phyloP scores from a whole-genome alignment of 2,797 vertebrate species.

The Phrynocephalus vlangalii region DNA sequence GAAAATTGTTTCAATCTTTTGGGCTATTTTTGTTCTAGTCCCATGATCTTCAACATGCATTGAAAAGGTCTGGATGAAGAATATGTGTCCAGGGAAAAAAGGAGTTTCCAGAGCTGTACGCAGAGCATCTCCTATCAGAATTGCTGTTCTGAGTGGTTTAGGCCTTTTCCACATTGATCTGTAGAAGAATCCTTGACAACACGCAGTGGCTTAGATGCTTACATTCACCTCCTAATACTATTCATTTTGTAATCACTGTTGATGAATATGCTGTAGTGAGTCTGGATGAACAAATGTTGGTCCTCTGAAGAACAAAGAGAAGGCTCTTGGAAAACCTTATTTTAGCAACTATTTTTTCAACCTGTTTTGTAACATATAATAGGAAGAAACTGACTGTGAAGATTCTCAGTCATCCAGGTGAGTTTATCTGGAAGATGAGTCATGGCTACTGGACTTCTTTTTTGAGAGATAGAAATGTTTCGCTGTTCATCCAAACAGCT shows the following conservation, averaged over 20 bases:
- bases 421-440: no score
- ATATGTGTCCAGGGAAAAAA: background rate
- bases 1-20: background rate
- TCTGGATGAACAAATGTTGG: background rate
- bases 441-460: no score
- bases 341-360: background rate
- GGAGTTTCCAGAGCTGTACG: background rate
- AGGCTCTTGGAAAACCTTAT: background rate
- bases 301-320: background rate
- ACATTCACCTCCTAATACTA: no score
- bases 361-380: background rate
- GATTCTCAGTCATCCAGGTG: no score
- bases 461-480: no score
- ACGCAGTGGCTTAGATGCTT: no score
- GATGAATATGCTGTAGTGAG: no score
- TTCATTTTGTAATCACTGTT: no score
- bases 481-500: no score
- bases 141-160: background rate
- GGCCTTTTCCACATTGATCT: background rate
- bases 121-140: no score
- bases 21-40: background rate
- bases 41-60: background rate
- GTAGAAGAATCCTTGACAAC: background rate
- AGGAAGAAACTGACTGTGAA: no score
- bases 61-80: background rate